A percentile compares a stretch with the other conserved stretches of the same genome.
Evolutionary conservation across 2,113 vertebrate species (phyloP).

Genomic region (Casuarius casuarius): DNA sequence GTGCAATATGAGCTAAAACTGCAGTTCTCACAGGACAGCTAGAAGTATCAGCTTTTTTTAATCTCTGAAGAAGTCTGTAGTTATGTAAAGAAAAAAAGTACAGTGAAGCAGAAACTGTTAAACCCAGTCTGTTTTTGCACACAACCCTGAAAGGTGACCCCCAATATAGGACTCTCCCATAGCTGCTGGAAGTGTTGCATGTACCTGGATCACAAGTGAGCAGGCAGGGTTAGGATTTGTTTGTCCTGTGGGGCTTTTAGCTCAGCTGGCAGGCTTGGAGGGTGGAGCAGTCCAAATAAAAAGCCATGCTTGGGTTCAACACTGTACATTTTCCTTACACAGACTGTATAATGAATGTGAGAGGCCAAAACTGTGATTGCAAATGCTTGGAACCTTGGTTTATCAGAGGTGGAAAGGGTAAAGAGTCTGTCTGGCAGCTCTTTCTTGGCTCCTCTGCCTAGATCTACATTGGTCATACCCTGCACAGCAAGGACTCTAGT

Average conservation of each 20-base stretch:
- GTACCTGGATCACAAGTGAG: accelerated
- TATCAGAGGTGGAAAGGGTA: neutral
- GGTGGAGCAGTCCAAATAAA: neutral
- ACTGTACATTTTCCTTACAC: accelerated
- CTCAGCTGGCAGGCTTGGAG: neutral
- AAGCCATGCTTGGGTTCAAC: neutral
- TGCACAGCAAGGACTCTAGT: neutral
- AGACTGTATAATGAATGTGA: neutral
- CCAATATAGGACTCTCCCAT: too few species aligned
- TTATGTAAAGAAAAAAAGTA: too few species aligned
- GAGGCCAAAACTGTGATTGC: neutral
- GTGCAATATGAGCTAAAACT: neutral
- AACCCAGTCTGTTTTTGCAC: too few species aligned
- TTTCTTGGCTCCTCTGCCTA: neutral
- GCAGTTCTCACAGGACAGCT: neutral
- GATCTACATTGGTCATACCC: accelerated
- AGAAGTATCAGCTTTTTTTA: neutral
- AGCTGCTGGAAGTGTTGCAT: neutral
- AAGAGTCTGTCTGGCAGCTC: neutral
- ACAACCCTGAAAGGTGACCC: too few species aligned
- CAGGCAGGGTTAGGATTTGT: neutral
- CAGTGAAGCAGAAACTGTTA: too few species aligned
- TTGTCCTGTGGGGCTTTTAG: neutral
- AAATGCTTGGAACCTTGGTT: neutral
- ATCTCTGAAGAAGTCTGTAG: too few species aligned